Conservation (phyloP, 1,140 invertebrate species). For the Achatina immaculata region DNA sequence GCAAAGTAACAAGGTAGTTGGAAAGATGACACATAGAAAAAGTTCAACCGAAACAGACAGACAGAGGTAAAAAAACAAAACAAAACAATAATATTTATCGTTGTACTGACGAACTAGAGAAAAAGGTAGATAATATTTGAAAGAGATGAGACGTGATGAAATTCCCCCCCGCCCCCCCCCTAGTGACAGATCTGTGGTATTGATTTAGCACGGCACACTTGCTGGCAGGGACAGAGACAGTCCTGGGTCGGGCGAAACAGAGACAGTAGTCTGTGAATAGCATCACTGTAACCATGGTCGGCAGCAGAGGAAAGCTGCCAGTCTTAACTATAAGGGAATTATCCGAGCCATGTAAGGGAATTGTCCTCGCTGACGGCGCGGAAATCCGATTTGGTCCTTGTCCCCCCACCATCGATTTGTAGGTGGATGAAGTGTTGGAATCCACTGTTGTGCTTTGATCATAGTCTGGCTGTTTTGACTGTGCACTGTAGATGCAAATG, state of each 20-base stretch:
- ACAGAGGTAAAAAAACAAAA: too few species aligned
- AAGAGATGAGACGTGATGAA: neutral
- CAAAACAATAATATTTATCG: too few species aligned
- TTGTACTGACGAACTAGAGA: neutral
- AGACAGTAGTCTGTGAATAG: neutral
- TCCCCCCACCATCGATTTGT: neutral
- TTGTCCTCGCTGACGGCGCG: neutral
- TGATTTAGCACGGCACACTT: neutral
- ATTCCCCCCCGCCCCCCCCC: neutral
- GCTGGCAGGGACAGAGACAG: neutral
- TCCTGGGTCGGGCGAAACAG: neutral
- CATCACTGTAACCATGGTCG: neutral
- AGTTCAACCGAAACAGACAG: too few species aligned
- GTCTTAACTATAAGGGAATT: neutral
- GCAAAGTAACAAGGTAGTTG: too few species aligned
- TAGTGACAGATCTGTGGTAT: neutral
- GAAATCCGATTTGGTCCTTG: slow-evolving; percentile 3
- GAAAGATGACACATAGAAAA: too few species aligned
- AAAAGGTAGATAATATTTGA: neutral
- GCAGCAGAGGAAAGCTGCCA: neutral
- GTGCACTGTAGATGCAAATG: neutral
- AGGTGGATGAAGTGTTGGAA: neutral
- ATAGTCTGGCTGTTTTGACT: neutral
- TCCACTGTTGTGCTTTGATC: neutral
- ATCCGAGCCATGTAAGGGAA: neutral